Base-by-base conservation (phyloP, 2,888 invertebrate species). In the Tenodera sinensis region DNA sequence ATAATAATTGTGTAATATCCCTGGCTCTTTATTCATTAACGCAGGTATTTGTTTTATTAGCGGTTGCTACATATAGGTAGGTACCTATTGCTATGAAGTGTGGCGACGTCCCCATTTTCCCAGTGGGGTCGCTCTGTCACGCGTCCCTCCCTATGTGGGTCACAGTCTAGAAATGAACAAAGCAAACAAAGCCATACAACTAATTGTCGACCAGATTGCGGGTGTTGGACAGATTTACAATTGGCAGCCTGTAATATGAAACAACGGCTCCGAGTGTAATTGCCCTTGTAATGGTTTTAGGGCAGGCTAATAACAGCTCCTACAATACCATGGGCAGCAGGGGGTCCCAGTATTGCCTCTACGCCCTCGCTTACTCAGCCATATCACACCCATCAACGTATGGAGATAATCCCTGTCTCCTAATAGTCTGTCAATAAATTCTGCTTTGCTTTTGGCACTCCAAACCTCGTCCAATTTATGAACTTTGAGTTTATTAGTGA, bases 221-320 rank as follows among this genome's bases (percentile, higher is more conserved):
- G 54, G 54, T 71, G 54, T 71, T 71, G 54, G 54, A 71, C 54
- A 71, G 54, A 71, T 71, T 71, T 71, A 71, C 54, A 71, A 71
- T 71, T 71, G 54, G 54, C 0, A 71, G 54, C 15, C 47, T 81
- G 86, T 86, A 81, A 86, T 86, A 86, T 86, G 71, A 86, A 86
- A 28, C 86, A 28, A 81, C 81, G 85, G 27, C 86, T n/a, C 42
- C 27, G n/a, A 28, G 27, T 87, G 87, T 87, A 87, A 87, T 87
- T 87, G 87, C 87, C 87, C 87, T 87, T 87, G 87, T 87, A 87
- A 87, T 87, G 87, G 87, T 83, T 87, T 87, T 87, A 87, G 87
- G 87, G 87, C 82, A 25, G 81, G 87, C 87, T 87, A 87, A 87
- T 87, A 87, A 87, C 87, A 87, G 83, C 82, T 9, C n/a, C 81